Evolutionary conservation across 2,888 invertebrate species (phyloP).

Genomic region (Octodonta nipae): DNA sequence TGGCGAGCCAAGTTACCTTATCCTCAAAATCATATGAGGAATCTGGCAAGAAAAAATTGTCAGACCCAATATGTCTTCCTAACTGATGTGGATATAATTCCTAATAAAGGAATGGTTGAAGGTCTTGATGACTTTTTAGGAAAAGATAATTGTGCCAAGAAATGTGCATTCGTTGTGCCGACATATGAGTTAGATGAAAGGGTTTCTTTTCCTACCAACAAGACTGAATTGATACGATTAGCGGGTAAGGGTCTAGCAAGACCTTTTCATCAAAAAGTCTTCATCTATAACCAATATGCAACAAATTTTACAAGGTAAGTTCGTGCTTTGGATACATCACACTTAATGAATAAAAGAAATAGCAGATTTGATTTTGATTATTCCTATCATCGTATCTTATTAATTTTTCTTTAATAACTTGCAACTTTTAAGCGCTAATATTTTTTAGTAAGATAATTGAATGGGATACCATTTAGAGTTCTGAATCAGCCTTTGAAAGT

Average conservation of each 20-base stretch:
- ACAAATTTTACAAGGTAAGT: slow-evolving; percentile 74
- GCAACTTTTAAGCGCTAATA: too few species aligned
- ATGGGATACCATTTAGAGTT: too few species aligned
- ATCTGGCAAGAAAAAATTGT: slow-evolving; percentile 74
- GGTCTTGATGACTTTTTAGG: slow-evolving; percentile 56
- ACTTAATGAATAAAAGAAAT: too few species aligned
- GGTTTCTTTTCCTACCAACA: slow-evolving; percentile 67
- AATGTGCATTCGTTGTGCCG: slow-evolving; percentile 78
- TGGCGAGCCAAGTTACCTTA: slow-evolving; percentile 69
- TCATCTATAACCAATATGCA: slow-evolving; percentile 83
- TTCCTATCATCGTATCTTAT: too few species aligned
- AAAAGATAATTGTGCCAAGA: slow-evolving; percentile 38
- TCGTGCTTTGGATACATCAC: not conserved
- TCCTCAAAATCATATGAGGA: slow-evolving; percentile 80
- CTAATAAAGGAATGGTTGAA: slow-evolving; percentile 58
- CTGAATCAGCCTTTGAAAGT: too few species aligned
- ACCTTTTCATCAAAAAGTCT: slow-evolving; percentile 83
- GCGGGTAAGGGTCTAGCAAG: slow-evolving; percentile 68
- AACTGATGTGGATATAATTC: slow-evolving; percentile 80
- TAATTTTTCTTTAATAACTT: too few species aligned
- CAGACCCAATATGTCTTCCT: slow-evolving; percentile 68
- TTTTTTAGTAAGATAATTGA: too few species aligned
- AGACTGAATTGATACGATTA: slow-evolving; percentile 60
- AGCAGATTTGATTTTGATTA: too few species aligned
- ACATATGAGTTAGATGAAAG: slow-evolving; percentile 76